Base-by-base conservation (phyloP, 2,888 invertebrate species). In the Petrophora chlorosata region DNA sequence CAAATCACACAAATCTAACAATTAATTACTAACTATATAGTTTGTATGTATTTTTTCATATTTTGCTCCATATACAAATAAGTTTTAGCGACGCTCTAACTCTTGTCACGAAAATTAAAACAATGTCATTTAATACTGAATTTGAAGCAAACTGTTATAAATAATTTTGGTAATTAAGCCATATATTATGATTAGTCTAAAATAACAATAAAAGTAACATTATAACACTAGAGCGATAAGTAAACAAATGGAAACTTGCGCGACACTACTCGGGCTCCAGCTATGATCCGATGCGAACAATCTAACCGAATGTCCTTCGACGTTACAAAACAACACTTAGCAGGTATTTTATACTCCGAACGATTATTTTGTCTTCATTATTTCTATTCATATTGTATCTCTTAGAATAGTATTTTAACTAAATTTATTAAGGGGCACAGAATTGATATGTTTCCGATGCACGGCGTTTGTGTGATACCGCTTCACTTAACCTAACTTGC, bases 381-480 rank as follows among this genome's bases (percentile, higher is more conserved):
- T 82, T 69, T 82, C 84, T 88, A 89, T 83, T 74, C 83, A 87
- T 89, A 88, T 71, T 85, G 85, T 87, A 85, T 89, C 79, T 88
- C 88, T 88, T 89, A 90, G 82, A 82, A 85, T 87, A 87, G 78
- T 84, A 84, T 74, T 71, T 87, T 84, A 87, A 84, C 81, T 89
- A 88, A 82, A 80, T 85, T 89, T 89, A 92, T 92, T 92, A 93
- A 92, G 93, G 94, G 94, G 94, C 94, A 94, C 94, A 93, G 92
- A 92, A 92, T 93, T 94, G 94, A 94, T 94, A 94, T 94, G 94
- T 94, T 93, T 94, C 86, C 92, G 93, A 93, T 92, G 92, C 77
- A 92, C 92, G 92, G 93, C 91, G 92, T 92, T 93, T 93, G 92
- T 92, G 91, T 91, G 83, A 79, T 90, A 89, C 89, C 90, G 89